Base-by-base conservation (phyloP, 2,888 invertebrate genomes). In the Polia nebulosa region DNA sequence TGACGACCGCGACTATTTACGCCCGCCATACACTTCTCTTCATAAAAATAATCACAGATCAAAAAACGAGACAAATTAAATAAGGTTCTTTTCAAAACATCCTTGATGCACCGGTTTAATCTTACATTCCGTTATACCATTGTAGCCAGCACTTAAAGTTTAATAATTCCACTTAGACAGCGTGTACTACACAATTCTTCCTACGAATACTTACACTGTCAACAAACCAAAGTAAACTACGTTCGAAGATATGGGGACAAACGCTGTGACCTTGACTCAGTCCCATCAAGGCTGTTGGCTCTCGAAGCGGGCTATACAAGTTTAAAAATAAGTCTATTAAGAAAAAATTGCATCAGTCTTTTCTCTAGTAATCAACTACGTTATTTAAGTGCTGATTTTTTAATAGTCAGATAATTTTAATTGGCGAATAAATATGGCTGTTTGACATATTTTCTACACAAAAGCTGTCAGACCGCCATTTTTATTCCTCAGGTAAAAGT, bases 181-280 rank as follows among this genome's bases (percentile, higher is more conserved):
- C 61, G 49, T 60, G 20, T 53, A 71, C 53, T 65, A 44, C 51
- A 64, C 51, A 39, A 52, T 60, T 44, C 45, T 61, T 63, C 55
- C 69, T 71, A 63, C 71, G 73, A 63, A 69, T 57, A n/a, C n/a
- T n/a, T n/a, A 78, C 65, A 62, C 78, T 71, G 76, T 76, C 76
- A 76, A 77, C 69, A 76, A 73, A 78, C 56, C 58, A 72, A 78
- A 76, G 69, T 68, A 84, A 82, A 80, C 75, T 25, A 56, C 63
- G 45, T 55, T 52, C 51, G 60, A 51, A 72, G 66, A 66, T 72
- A 76, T 72, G 68, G 70, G 65, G 80, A 84, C 81, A 81, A 83
- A 76, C 70, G 80, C 74, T 72, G 66, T 83, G 90, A 88, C 92
- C 93, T 93, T 93, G 91, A 92, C 92, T 92, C 80, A 85, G 78